These are phyloP conservation scores for Eurytoma californica DNA, from an alignment of 2,888 invertebrate genomes.

Conservation along the genomic window DNA sequence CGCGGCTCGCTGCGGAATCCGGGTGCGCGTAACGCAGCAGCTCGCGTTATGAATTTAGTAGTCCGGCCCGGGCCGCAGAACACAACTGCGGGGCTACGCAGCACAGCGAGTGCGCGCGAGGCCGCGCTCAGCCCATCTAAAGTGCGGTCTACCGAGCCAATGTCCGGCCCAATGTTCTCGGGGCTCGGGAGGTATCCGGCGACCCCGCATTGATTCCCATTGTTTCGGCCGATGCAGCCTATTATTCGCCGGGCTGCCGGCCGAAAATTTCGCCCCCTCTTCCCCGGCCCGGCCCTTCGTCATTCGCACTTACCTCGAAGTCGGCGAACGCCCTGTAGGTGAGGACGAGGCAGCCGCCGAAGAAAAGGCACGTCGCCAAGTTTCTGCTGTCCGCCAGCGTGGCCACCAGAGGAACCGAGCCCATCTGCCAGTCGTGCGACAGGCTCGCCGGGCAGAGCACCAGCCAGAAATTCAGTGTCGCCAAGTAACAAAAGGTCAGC, in stretches of 20 bases:
- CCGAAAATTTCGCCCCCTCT: neutral
- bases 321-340: slow-evolving; percentile 81
- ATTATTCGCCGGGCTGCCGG: neutral
- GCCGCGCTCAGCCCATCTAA: slow-evolving; percentile 16
- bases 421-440: slow-evolving; percentile 94
- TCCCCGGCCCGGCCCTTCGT: too few relatives aligned
- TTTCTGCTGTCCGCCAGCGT: slow-evolving; percentile 84
- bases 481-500: slow-evolving; percentile 88
- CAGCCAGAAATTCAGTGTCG: slow-evolving; percentile 89
- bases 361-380: slow-evolving; percentile 82
- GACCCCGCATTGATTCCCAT: neutral
- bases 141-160: slow-evolving; percentile 43
- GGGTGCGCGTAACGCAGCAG: neutral
- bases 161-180: slow-evolving; percentile 25
- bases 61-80: slow-evolving; percentile 11
- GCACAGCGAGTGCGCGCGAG: too few relatives aligned
- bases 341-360: slow-evolving; percentile 79
- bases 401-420: slow-evolving; percentile 87
- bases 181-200: neutral
- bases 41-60: slow-evolving; percentile 46
- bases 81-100: slow-evolving; percentile 3
- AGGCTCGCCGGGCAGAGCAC: slow-evolving; percentile 86
- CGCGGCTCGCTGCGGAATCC: neutral
- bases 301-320: slow-evolving; percentile 79
- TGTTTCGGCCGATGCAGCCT: slow-evolving; percentile 8